A percentile compares a stretch with the other conserved stretches of the same genome.
These are phyloP conservation scores for Athrips mouffetella DNA, from an alignment of 2,888 invertebrate genomes.

Conservation along the genomic window DNA sequence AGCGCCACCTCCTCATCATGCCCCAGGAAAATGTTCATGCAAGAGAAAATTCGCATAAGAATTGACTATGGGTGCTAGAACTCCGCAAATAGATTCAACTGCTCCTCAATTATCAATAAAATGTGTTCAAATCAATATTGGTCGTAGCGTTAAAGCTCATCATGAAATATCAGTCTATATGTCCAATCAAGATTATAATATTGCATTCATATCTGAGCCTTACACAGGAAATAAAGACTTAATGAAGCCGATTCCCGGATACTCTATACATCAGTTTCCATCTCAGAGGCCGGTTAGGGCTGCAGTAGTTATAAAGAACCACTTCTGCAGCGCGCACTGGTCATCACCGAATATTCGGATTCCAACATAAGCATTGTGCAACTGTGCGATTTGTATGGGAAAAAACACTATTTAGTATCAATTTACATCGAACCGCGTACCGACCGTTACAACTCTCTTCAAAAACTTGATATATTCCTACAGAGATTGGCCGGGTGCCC, in stretches of 20 bases:
- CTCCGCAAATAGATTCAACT: background rate
- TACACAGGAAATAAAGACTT: constrained; percentile 3
- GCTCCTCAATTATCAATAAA: background rate
- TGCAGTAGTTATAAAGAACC: constrained; percentile 5
- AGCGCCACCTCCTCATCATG: constrained; percentile 11
- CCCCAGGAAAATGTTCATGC: constrained; percentile 6
- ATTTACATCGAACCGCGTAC: constrained; percentile 22
- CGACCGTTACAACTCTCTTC: constrained; percentile 12
- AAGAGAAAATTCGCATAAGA: background rate
- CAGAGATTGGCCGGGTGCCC: background rate
- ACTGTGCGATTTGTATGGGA: background rate
- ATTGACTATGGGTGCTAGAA: background rate
- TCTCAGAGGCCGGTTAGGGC: constrained; percentile 8
- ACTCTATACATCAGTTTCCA: constrained; percentile 10
- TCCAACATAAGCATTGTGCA: constrained; percentile 16
- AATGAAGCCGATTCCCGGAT: constrained; percentile 4
- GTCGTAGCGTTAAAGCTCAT: background rate
- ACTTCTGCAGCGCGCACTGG: constrained; percentile 1
- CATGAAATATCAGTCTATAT: background rate
- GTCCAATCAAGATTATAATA: background rate
- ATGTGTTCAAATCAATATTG: background rate
- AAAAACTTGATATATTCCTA: constrained; percentile 13
- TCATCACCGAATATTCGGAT: constrained; percentile 12
- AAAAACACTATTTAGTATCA: constrained; percentile 8
- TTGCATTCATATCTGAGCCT: constrained; percentile 20